These are phyloP conservation scores for Otolemur crassicaudatus DNA, from an alignment of 2,797 vertebrate species.

Conservation along the genomic window DNA sequence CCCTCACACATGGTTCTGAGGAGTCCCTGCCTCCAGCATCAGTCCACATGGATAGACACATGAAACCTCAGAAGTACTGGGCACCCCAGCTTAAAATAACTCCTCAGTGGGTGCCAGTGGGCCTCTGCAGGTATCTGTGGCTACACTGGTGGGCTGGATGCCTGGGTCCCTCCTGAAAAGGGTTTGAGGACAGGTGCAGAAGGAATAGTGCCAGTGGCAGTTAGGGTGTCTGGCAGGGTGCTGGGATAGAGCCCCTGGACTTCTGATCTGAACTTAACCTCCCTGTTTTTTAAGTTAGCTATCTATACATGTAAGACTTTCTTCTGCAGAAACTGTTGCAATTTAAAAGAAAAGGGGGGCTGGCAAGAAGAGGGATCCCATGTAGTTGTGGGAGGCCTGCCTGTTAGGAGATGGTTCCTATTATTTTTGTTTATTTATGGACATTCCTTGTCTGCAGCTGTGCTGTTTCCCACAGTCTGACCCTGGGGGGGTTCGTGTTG, in stretches of 20 bases:
- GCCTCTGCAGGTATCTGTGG: no score
- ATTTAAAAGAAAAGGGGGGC: neutral
- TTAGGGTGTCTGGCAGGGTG: neutral
- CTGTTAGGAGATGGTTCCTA: neutral
- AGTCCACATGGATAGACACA: fast-evolving
- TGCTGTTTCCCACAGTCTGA: neutral
- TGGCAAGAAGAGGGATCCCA: neutral
- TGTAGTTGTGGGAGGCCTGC: no score
- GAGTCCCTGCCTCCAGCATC: neutral
- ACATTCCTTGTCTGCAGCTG: neutral
- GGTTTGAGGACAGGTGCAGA: neutral
- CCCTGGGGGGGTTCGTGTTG: neutral
- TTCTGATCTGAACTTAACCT: neutral
- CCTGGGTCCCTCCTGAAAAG: neutral
- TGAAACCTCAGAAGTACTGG: neutral
- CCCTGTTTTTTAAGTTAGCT: neutral
- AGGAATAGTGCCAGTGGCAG: neutral
- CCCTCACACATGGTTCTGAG: no score
- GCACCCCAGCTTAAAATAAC: neutral
- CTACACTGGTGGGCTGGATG: neutral
- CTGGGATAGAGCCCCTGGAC: no score
- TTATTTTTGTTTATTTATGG: neutral
- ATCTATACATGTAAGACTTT: neutral
- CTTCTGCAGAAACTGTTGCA: neutral
- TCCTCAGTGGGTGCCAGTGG: neutral